Evolutionary conservation across 2,113 vertebrate genomes (phyloP).

Genomic region (Oostethus manadensis): DNA sequence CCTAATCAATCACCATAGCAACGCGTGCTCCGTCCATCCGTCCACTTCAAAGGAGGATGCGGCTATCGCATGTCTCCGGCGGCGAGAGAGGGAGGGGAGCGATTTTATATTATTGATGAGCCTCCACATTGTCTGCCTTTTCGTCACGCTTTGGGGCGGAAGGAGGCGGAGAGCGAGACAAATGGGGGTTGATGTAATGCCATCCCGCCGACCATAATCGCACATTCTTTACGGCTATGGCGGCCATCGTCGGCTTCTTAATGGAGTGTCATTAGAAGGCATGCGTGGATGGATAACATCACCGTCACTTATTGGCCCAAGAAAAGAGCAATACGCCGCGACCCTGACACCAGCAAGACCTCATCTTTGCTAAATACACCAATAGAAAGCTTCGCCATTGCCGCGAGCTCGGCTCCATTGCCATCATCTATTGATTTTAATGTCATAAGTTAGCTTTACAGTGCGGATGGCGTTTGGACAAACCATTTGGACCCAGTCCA

Average conservation of each 20-base stretch:
- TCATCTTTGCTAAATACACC: too few relatives aligned
- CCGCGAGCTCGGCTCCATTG: too few relatives aligned
- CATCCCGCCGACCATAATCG: slow-evolving; percentile 39
- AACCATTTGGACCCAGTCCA: too few relatives aligned
- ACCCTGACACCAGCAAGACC: neutral
- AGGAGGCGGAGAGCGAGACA: slow-evolving; percentile 33
- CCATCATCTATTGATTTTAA: too few relatives aligned
- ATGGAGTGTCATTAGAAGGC: slow-evolving; percentile 50
- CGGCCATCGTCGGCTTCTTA: slow-evolving; percentile 47
- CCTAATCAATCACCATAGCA: slow-evolving; percentile 30
- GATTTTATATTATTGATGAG: slow-evolving; percentile 60
- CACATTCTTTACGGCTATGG: slow-evolving; percentile 57
- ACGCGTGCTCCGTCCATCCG: slow-evolving; percentile 16
- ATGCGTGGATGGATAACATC: slow-evolving; percentile 33
- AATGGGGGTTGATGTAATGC: slow-evolving; percentile 43
- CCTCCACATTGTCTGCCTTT: slow-evolving; percentile 36
- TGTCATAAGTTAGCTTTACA: too few relatives aligned
- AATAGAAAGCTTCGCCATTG: too few relatives aligned
- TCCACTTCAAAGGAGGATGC: slow-evolving; percentile 30
- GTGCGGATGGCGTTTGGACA: too few relatives aligned
- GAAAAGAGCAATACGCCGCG: neutral
- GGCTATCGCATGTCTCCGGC: slow-evolving; percentile 30
- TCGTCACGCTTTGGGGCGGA: slow-evolving; percentile 25
- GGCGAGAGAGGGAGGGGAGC: slow-evolving; percentile 52
- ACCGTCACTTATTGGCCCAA: slow-evolving; percentile 28